phyloP scores from a whole-genome alignment of 92 coral and sea anemone genomes.

The Epizoanthus fatuus region DNA sequence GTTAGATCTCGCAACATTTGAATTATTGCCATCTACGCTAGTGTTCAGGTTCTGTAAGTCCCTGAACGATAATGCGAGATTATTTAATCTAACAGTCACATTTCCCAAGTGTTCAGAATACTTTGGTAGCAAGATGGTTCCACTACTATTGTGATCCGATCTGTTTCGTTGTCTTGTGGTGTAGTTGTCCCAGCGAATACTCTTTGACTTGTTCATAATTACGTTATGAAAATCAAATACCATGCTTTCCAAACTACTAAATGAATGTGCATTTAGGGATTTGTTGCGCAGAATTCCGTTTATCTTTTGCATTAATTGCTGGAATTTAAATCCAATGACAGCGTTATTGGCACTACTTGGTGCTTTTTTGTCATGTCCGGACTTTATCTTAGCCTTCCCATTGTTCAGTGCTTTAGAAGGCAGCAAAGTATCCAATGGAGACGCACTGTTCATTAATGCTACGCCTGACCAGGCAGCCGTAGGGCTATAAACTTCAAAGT shows the following conservation, averaged over 20 bases:
- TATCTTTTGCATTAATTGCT: constrained; percentile 39
- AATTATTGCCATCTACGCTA: not conserved
- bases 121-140: not conserved
- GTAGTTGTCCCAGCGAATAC: not conserved
- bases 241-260: constrained; percentile 40
- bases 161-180: not conserved
- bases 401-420: not conserved
- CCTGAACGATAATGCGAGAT: constrained; percentile 22
- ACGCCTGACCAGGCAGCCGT: not conserved
- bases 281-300: constrained; percentile 39
- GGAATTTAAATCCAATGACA: constrained; percentile 27
- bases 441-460: not conserved
- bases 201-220: constrained; percentile 3
- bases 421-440: not conserved
- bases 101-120: constrained; percentile 9
- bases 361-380: not conserved
- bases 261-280: constrained; percentile 12
- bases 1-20: constrained; percentile 13
- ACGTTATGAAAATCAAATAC: constrained; percentile 24
- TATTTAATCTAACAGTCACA: constrained; percentile 31
- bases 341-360: not conserved
- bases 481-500: not conserved
- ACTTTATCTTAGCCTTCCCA: not conserved
- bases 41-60: not conserved
- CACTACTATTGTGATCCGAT: not conserved